Evolutionary conservation across 2,113 vertebrate genomes (phyloP), one percentile per base, ranked within the genome.

Genomic region (Acanthochromis polyacanthus): DNA sequence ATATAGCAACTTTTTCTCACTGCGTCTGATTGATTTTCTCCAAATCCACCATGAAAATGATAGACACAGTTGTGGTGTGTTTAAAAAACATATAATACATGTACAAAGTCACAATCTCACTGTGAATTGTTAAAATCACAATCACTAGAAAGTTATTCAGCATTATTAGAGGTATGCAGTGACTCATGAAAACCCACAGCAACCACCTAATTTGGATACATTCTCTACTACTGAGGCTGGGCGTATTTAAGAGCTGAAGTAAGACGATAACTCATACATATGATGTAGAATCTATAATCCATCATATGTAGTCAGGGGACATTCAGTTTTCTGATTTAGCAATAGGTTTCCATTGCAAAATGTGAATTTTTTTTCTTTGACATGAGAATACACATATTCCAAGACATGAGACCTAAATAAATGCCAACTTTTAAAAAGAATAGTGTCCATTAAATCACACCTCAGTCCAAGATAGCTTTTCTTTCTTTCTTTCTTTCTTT

Each of bases 281-380:
- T 46, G 51, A 74, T 70, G 11, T 7, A 75, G 45, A 11, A 43
- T 53, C 46, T 16, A 30, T 70, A 30, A 48, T 43, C n/a, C 12
- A 25, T 23, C 23, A 45, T 38, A 1, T 28, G 5, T 7, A 40
- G 5, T 16, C 20, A 22, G 22, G 40, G 67, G 11, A 43, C 40
- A 15, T 43, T 14, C 52, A 16, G 1, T 25, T 2, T 51, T 40
- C 16, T n/a, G 46, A 30, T 65, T 57, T n/a, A 62, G 19, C 60
- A 60, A 20, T n/a, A 40, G 45, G 43, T 85, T 77, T 74, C 48
- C 58, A 57, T 17, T 75, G 15, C 75, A 60, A 17, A 20, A n/a
- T 69, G 40, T 58, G 75, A 60, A 82, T 57, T 20, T 19, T 56
- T 73, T 79, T 56, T 53, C 15, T 40, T 20, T 60, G 38, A 51